A percentile compares a stretch with the other conserved stretches of the same genome.
Evolutionary conservation across 2,113 vertebrate genomes (phyloP).

Genomic region (Anseranas semipalmata): DNA sequence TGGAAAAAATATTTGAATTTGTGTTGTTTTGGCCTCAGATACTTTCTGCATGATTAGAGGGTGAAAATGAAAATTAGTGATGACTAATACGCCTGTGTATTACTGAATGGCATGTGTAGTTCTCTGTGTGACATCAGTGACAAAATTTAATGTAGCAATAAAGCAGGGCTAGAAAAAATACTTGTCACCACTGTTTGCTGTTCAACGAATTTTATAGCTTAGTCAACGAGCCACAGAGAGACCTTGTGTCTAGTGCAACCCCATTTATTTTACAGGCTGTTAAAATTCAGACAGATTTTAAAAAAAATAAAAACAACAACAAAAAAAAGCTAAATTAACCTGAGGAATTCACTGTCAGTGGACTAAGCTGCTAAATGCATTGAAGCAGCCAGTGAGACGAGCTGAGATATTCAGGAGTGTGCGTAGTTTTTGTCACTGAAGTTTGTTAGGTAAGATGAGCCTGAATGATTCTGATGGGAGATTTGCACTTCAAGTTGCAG

Average conservation of each 20-base stretch:
- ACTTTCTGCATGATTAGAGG: not conserved
- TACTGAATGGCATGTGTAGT: rapidly evolving
- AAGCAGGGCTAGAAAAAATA: not conserved
- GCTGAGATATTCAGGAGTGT: not conserved
- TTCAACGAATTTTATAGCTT: not conserved
- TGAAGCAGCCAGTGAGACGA: not conserved
- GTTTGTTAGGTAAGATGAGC: not conserved
- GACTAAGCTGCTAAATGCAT: not conserved
- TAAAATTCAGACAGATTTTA: not conserved
- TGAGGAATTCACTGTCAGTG: not conserved
- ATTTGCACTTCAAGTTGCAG: not conserved
- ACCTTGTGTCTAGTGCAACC: not conserved
- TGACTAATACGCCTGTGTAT: not conserved
- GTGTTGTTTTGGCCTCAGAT: not conserved
- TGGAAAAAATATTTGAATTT: not conserved
- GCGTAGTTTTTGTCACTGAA: not conserved
- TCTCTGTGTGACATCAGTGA: not conserved
- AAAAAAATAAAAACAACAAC: not conserved
- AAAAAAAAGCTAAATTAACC: not conserved
- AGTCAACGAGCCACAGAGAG: not conserved
- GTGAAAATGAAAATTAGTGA: not conserved
- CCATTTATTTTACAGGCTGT: not conserved
- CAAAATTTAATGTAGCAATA: not conserved
- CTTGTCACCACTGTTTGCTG: not conserved
- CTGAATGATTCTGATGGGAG: not conserved